Conservation (phyloP, 1,140 invertebrate species). For the Euwallacea fornicatus region DNA sequence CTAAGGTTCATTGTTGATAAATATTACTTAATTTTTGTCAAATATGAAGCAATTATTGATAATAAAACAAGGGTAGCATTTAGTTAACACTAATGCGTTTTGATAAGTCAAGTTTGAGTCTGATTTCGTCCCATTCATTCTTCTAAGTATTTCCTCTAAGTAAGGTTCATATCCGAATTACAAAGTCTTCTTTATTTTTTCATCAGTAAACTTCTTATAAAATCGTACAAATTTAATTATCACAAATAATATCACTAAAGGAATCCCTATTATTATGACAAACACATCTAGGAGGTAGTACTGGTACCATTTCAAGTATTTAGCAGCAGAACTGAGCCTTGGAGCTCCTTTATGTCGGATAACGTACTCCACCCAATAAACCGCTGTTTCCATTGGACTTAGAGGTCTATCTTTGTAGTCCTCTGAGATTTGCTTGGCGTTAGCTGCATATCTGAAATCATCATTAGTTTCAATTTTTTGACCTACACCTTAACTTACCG, state of each 20-base stretch:
- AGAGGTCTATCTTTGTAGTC: conserved; percentile 65
- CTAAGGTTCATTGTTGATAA: too few relatives aligned
- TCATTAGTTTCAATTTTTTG: conserved; percentile 1
- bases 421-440: conserved; percentile 57
- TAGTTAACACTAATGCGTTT: too few relatives aligned
- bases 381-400: conserved; percentile 60
- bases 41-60: too few relatives aligned
- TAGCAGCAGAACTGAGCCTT: conserved; percentile 53
- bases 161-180: too few relatives aligned
- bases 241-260: not conserved
- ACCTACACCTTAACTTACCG: conserved; percentile 20
- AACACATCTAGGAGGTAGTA: conserved; percentile 41
- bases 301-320: conserved; percentile 35
- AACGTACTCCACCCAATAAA: conserved; percentile 56
- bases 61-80: too few relatives aligned
- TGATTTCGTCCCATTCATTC: too few relatives aligned
- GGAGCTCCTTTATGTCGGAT: conserved; percentile 52
- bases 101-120: too few relatives aligned
- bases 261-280: not conserved
- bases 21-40: too few relatives aligned
- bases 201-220: too few relatives aligned
- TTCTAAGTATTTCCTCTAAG: too few relatives aligned
- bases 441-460: conserved; percentile 45
- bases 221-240: conserved; percentile 1
- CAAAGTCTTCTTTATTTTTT: too few relatives aligned